Conservation (phyloP, 1,140 invertebrate species). For the Heliothis subflexa region DNA sequence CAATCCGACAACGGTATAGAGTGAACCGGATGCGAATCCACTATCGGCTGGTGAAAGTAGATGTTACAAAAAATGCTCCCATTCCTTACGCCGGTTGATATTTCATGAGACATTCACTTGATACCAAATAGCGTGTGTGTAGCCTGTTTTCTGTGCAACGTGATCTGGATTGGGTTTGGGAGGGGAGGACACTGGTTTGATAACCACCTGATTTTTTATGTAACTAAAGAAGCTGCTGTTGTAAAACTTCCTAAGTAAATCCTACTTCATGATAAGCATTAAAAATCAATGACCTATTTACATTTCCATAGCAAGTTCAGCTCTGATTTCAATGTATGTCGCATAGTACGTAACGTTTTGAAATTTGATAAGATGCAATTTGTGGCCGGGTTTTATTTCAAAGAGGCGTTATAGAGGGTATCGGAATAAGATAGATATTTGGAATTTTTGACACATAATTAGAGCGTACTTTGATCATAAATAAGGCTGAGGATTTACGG, state of each 20-base stretch:
- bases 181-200: neutral
- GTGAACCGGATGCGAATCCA: constrained; percentile 80
- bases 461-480: constrained; percentile 5
- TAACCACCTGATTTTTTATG: neutral
- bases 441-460: neutral
- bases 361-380: constrained; percentile 11
- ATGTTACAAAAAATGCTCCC: constrained; percentile 85
- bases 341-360: neutral
- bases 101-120: constrained; percentile 82
- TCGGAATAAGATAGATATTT: constrained; percentile 12
- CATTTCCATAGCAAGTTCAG: no score
- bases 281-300: no score
- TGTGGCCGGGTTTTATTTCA: neutral
- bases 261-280: neutral
- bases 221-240: neutral
- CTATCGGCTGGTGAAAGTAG: constrained; percentile 84
- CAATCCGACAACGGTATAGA: constrained; percentile 75
- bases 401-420: neutral
- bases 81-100: constrained; percentile 81
- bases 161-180: constrained; percentile 19
- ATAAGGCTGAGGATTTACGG: neutral
- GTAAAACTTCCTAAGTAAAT: neutral
- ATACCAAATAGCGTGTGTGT: constrained; percentile 52
- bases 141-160: constrained; percentile 21
- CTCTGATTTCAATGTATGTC: neutral